Percentiles rank a stretch among this genome's conserved stretches.
phyloP scores from a whole-genome alignment of 2,797 vertebrate species.

The Lates japonicus region DNA sequence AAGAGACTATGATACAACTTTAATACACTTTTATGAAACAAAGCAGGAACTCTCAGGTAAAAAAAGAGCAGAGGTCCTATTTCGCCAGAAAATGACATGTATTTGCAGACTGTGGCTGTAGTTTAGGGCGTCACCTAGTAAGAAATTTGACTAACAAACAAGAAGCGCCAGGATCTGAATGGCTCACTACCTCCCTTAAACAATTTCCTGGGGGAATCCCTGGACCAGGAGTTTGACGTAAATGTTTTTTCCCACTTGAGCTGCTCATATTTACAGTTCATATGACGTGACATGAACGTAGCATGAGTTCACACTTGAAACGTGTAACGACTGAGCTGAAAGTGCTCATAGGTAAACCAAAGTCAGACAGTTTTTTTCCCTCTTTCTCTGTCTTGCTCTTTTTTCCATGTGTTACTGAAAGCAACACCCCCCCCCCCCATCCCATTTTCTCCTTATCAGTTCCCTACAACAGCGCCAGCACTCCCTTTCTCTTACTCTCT shows the following conservation, averaged over 20 bases:
- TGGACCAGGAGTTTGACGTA: slow-evolving; percentile 1
- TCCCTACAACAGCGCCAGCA: slow-evolving; percentile 35
- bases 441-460: slow-evolving; percentile 59
- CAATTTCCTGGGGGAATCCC: slow-evolving; percentile 16
- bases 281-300: slow-evolving; percentile 22
- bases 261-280: slow-evolving; percentile 18
- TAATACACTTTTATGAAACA: neutral
- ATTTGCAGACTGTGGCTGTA: neutral
- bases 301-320: slow-evolving; percentile 19
- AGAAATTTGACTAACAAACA: neutral
- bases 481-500: slow-evolving; percentile 47
- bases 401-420: slow-evolving; percentile 18
- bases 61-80: neutral
- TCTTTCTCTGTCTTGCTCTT: neutral
- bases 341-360: slow-evolving; percentile 32
- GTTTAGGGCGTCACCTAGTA: neutral
- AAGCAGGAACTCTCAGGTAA: neutral
- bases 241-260: neutral
- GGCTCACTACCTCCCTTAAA: neutral
- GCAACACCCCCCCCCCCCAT: slow-evolving; percentile 13
- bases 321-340: slow-evolving; percentile 16
- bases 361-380: slow-evolving; percentile 11
- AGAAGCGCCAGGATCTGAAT: neutral
- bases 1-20: neutral
- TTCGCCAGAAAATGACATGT: neutral